Percentiles rank a stretch among this genome's conserved stretches.
Evolutionary conservation across 2,113 vertebrate genomes (phyloP).

Genomic region (Odocoileus virginianus): DNA sequence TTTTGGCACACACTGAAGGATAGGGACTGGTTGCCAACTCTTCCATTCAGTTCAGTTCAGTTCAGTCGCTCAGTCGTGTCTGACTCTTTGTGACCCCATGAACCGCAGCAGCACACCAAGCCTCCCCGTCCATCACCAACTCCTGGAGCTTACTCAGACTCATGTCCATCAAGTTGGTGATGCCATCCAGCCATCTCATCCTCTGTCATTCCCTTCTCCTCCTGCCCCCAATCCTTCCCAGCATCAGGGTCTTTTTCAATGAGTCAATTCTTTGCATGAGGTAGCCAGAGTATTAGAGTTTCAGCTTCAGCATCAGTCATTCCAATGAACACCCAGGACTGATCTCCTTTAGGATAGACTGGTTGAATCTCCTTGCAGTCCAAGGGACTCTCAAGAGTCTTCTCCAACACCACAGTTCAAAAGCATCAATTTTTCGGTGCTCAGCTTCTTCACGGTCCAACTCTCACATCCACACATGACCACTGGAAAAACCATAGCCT

Average conservation of each 20-base stretch:
- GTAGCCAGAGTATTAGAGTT: background rate
- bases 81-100: accelerated
- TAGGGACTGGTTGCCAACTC: background rate
- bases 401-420: background rate
- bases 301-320: background rate
- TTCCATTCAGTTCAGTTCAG: background rate
- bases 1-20: background rate
- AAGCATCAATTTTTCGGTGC: background rate
- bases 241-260: background rate
- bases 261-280: background rate
- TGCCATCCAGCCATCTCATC: background rate
- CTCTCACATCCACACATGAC: background rate
- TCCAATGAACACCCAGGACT: background rate
- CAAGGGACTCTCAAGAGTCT: background rate
- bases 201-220: background rate
- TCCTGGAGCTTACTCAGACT: background rate
- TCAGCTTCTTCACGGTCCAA: background rate
- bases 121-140: background rate
- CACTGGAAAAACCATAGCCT: background rate
- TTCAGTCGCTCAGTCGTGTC: background rate
- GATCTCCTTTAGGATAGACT: background rate
- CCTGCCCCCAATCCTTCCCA: background rate
- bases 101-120: accelerated
- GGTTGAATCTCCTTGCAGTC: background rate
- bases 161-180: background rate